Percentiles rank a stretch among this genome's conserved stretches.
These are phyloP conservation scores for Geodia barretti DNA, from an alignment of 37 sponge, comb jelly and placozoan species.

Conservation along the genomic window DNA sequence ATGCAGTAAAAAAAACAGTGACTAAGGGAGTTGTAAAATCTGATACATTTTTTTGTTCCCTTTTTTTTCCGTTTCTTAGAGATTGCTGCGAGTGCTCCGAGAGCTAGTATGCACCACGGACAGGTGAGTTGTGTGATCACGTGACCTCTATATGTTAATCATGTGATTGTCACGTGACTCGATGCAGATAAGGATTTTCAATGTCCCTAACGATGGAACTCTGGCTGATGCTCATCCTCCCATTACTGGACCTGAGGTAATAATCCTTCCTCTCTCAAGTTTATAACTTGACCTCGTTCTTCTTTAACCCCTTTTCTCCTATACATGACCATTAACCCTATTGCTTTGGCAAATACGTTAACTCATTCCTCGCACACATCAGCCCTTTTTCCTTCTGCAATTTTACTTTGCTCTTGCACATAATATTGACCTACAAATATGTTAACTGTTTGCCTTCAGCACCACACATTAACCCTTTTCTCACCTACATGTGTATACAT, in stretches of 20 bases:
- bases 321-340: too few species aligned
- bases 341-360: neutral
- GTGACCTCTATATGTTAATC: neutral
- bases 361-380: neutral
- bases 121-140: slow-evolving; percentile 15
- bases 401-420: too few species aligned
- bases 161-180: slow-evolving; percentile 9
- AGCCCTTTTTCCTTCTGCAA: neutral
- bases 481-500: too few species aligned
- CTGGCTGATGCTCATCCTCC: neutral
- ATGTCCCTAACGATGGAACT: neutral
- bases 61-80: slow-evolving; percentile 14
- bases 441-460: too few species aligned
- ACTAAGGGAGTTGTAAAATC: too few species aligned
- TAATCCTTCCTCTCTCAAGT: neutral
- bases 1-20: too few species aligned
- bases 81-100: slow-evolving; percentile 44
- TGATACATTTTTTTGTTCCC: too few species aligned
- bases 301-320: slow-evolving; percentile 2
- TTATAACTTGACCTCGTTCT: neutral
- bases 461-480: neutral
- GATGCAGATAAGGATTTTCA: neutral
- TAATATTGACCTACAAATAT: too few species aligned
- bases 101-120: slow-evolving; percentile 27
- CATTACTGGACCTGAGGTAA: neutral